Evolutionary conservation across 1,140 invertebrate species (phyloP).

Genomic region (Cydia splendana): DNA sequence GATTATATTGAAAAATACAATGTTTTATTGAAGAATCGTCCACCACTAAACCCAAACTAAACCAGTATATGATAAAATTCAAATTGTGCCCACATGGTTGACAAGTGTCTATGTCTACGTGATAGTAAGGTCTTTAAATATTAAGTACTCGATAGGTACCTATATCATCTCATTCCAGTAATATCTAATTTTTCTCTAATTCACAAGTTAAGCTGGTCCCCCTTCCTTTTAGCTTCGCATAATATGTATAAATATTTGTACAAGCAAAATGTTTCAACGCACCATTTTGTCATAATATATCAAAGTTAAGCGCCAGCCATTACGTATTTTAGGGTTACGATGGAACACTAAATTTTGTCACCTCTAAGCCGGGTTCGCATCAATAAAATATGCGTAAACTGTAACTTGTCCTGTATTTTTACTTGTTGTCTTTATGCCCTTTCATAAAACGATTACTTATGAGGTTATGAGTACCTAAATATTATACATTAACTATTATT

Average conservation of each 20-base stretch:
- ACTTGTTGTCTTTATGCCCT: background rate
- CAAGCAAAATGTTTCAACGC: conserved; percentile 26
- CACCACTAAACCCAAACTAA: no score
- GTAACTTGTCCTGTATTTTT: background rate
- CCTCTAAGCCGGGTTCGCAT: conserved; percentile 24
- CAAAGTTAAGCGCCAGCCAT: conserved; percentile 25
- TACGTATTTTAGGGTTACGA: conserved; percentile 26
- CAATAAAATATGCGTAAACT: conserved; percentile 14
- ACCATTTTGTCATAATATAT: conserved; percentile 32
- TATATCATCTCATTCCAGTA: no score
- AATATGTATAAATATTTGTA: conserved; percentile 27
- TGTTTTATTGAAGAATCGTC: no score
- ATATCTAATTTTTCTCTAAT: background rate
- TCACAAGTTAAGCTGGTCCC: background rate
- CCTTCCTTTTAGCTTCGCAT: background rate
- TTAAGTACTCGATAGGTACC: no score
- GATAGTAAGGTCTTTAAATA: no score
- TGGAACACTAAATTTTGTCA: conserved; percentile 29
- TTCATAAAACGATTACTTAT: background rate
- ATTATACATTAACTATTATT: no score
- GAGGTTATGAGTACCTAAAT: no score
- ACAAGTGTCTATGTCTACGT: no score
- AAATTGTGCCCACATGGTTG: no score
- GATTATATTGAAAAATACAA: no score
- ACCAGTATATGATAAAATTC: no score